phyloP scores from a whole-genome alignment of 2,797 vertebrate species.

The Pseudotriccus pelzelni region DNA sequence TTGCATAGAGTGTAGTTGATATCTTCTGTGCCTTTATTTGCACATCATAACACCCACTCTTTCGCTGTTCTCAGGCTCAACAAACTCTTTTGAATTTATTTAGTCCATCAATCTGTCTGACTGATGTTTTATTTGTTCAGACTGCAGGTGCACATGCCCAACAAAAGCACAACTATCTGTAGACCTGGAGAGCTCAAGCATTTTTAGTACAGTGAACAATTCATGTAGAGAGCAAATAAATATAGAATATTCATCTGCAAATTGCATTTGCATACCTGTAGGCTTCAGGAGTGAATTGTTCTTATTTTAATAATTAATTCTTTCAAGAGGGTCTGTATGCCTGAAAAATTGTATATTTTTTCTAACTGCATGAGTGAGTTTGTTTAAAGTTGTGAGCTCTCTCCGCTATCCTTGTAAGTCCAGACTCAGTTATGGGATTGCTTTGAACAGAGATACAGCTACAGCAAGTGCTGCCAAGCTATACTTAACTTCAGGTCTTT shows the following conservation, averaged over 20 bases:
- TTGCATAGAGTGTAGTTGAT: neutral
- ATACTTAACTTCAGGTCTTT: neutral
- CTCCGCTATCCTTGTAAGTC: neutral
- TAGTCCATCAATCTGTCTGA: neutral
- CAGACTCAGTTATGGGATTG: neutral
- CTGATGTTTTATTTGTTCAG: neutral
- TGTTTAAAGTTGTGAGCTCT: neutral
- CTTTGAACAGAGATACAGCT: neutral
- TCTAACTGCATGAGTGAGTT: neutral
- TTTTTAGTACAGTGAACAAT: neutral
- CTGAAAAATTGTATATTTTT: neutral
- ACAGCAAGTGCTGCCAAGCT: neutral
- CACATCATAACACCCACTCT: neutral
- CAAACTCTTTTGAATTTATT: constrained; percentile 24
- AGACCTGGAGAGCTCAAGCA: neutral
- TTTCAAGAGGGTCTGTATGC: neutral
- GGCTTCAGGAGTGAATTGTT: neutral
- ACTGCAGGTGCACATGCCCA: neutral
- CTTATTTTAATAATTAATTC: neutral
- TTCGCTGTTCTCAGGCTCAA: neutral
- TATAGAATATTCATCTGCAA: neutral
- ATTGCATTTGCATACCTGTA: neutral
- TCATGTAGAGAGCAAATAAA: neutral
- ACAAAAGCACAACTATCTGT: neutral
- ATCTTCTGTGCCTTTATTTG: neutral